Percentiles rank a stretch among this genome's conserved stretches.
Conservation (phyloP, 2,888 invertebrate species). For the Aporophyla nigra region DNA sequence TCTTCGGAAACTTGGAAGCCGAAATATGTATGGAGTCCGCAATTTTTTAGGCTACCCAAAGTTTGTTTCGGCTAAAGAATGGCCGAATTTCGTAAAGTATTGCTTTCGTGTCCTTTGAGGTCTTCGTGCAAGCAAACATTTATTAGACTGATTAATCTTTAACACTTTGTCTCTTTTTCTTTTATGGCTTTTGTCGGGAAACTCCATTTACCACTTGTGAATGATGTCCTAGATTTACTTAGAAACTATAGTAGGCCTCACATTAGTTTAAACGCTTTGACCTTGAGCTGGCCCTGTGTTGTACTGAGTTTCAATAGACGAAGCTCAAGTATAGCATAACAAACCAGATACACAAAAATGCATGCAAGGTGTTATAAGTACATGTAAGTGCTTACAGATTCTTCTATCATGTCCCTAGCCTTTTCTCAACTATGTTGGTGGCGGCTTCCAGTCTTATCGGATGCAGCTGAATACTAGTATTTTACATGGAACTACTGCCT, state of each 20-base stretch:
- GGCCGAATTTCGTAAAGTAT: conserved; percentile 28
- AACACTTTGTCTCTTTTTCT: conserved; percentile 9
- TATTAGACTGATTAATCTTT: conserved; percentile 17
- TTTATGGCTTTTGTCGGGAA: neutral
- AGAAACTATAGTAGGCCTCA: neutral
- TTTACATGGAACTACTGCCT: too few species aligned
- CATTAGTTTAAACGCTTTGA: neutral
- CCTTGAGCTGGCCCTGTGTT: neutral
- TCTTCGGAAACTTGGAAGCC: conserved; percentile 54
- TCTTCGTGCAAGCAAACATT: conserved; percentile 7
- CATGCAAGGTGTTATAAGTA: too few species aligned
- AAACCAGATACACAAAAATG: too few species aligned
- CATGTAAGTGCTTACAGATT: too few species aligned
- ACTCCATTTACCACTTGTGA: conserved; percentile 2
- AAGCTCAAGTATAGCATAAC: neutral
- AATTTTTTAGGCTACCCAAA: conserved; percentile 29
- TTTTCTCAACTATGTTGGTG: too few species aligned
- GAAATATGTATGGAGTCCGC: conserved; percentile 48
- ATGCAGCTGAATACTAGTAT: too few species aligned
- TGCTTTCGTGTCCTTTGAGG: conserved; percentile 18
- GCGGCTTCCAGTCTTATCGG: too few species aligned
- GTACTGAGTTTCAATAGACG: neutral
- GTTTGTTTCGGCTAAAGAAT: conserved; percentile 32
- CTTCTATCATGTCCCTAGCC: too few species aligned
- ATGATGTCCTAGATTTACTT: neutral